Conservation (phyloP, 2,797 vertebrate species). For the Clamator glandarius region DNA sequence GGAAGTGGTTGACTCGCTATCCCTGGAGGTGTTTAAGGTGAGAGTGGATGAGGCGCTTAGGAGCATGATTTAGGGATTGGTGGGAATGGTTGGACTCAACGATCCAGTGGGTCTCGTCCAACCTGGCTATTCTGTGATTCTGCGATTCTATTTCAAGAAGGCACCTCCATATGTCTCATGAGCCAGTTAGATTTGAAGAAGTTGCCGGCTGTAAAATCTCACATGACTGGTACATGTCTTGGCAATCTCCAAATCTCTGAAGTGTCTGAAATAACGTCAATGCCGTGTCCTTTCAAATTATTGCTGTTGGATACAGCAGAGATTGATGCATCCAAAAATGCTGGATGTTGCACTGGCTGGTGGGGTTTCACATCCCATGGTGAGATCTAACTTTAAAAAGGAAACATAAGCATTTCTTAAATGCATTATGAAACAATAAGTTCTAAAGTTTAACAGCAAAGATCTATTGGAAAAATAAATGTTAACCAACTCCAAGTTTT, state of each 20-base stretch:
- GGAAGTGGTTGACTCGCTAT: too few species aligned
- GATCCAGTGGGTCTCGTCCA: too few species aligned
- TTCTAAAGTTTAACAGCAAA: neutral
- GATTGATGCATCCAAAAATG: neutral
- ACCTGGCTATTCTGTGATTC: too few species aligned
- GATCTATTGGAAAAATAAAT: neutral
- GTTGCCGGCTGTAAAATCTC: neutral
- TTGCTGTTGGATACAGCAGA: neutral
- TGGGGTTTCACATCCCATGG: rapidly evolving
- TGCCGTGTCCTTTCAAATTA: neutral
- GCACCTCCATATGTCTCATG: rapidly evolving
- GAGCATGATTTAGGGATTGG: too few species aligned
- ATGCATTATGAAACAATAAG: neutral
- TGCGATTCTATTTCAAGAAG: neutral
- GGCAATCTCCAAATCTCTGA: neutral
- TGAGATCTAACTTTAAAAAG: neutral
- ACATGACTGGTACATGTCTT: neutral
- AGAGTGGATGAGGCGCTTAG: too few species aligned
- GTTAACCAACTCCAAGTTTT: neutral
- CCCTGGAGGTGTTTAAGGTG: too few species aligned
- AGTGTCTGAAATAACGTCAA: neutral
- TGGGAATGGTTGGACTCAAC: too few species aligned
- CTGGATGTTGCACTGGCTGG: neutral
- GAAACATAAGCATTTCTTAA: neutral
- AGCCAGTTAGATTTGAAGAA: neutral